phyloP scores from a whole-genome alignment of 1,140 invertebrate species.

The Cydia fagiglandana region DNA sequence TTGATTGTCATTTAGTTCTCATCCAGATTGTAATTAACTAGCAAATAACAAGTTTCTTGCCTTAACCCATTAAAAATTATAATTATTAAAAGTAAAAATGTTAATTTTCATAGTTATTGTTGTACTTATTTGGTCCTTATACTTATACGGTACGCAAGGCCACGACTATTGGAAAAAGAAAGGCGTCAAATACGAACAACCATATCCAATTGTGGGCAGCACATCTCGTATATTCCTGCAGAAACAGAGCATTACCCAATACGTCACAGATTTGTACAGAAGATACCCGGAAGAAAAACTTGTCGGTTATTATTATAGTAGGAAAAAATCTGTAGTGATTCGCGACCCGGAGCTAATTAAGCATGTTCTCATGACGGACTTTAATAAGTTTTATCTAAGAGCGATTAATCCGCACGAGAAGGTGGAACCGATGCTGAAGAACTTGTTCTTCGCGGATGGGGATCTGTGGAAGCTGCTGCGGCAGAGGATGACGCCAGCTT shows the following conservation, averaged over 20 bases:
- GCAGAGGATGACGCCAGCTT: too few species aligned
- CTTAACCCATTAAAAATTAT: too few species aligned
- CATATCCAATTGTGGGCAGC: not conserved
- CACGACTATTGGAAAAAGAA: not conserved
- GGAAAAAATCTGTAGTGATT: not conserved
- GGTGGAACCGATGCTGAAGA: constrained; percentile 1
- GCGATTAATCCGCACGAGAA: not conserved
- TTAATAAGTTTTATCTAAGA: constrained; percentile 5
- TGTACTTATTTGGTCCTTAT: not conserved
- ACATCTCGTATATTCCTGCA: not conserved
- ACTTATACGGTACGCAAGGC: not conserved
- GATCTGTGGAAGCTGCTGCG: too few species aligned
- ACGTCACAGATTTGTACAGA: not conserved
- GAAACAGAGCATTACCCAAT: not conserved
- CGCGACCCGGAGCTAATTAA: not conserved
- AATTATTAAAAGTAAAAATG: constrained; percentile 8
- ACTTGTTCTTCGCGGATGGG: too few species aligned
- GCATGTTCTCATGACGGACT: not conserved
- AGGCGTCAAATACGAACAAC: not conserved
- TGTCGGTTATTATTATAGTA: not conserved
- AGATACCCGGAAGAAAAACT: not conserved
- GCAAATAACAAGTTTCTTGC: too few species aligned
- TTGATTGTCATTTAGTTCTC: too few species aligned
- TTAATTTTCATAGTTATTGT: not conserved
- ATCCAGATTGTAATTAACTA: too few species aligned